phyloP scores from a whole-genome alignment of 2,113 vertebrate species.

The Hymenochirus boettgeri region DNA sequence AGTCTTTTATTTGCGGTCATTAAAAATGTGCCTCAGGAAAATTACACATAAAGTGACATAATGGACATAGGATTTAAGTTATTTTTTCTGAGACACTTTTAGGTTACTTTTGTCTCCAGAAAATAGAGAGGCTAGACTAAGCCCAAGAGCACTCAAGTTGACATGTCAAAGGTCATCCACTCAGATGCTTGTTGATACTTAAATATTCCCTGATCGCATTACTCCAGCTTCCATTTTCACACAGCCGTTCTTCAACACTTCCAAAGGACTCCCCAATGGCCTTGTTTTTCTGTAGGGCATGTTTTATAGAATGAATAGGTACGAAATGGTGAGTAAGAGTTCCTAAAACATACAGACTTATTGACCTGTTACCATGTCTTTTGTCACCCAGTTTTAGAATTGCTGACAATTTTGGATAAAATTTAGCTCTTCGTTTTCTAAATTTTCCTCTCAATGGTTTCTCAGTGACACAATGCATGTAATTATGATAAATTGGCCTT shows the following conservation, averaged over 20 bases:
- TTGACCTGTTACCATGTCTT: not conserved
- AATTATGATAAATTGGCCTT: too few relatives aligned
- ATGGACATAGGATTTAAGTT: not conserved
- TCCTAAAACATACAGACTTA: not conserved
- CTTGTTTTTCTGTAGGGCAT: not conserved
- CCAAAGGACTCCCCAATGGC: not conserved
- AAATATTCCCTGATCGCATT: not conserved
- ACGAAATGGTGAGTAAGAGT: not conserved
- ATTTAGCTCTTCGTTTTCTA: not conserved
- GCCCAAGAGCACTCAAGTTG: not conserved
- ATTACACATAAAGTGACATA: too few relatives aligned
- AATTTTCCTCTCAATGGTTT: not conserved
- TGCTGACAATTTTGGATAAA: not conserved
- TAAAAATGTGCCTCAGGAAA: too few relatives aligned
- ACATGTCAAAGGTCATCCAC: not conserved
- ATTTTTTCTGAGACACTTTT: not conserved
- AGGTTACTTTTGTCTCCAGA: slow-evolving; percentile 2
- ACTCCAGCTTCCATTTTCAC: not conserved
- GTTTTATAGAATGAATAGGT: not conserved
- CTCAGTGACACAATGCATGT: not conserved
- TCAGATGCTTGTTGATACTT: not conserved
- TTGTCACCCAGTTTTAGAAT: not conserved
- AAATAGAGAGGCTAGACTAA: not conserved
- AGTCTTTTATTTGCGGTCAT: too few relatives aligned
- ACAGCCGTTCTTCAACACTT: not conserved